Evolutionary conservation across 2,888 invertebrate species (phyloP).

Genomic region (Trichogramma evanescens): DNA sequence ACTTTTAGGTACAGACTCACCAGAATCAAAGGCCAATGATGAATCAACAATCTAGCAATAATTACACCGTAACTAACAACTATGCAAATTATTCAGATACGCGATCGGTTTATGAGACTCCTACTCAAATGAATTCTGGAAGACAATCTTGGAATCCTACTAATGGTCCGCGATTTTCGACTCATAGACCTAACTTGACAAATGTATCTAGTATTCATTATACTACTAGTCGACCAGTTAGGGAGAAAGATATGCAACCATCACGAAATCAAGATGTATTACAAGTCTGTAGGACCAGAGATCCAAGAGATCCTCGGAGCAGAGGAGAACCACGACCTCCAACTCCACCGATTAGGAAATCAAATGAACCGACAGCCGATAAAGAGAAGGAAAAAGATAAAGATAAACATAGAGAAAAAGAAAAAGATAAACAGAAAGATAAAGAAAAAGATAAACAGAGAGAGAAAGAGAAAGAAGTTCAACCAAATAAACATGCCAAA

Average conservation of each 20-base stretch:
- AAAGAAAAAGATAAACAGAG: neutral
- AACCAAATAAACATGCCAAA: neutral
- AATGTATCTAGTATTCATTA: no score
- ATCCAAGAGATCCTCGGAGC: neutral
- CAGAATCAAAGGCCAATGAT: slow-evolving; percentile 1
- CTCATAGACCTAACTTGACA: no score
- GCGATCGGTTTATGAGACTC: slow-evolving; percentile 2
- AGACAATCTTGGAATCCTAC: no score
- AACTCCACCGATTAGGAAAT: neutral
- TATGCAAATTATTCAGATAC: slow-evolving; percentile 5
- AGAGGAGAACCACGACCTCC: neutral
- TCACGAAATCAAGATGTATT: no score
- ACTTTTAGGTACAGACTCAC: no score
- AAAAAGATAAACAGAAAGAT: slow-evolving; percentile 1
- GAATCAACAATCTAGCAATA: slow-evolving; percentile 1
- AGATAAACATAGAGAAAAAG: neutral
- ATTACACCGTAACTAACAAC: neutral
- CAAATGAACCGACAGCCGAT: slow-evolving; percentile 1
- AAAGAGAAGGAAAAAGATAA: neutral
- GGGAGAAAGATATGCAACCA: no score
- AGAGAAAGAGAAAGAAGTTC: slow-evolving; percentile 7
- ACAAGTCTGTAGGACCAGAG: neutral
- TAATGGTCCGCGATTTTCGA: no score
- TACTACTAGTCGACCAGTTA: no score
- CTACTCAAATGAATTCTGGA: neutral